Evolutionary conservation across 1,140 invertebrate species (phyloP), one percentile per base, ranked within the genome.

Genomic region (Neomicropteryx cornuta): DNA sequence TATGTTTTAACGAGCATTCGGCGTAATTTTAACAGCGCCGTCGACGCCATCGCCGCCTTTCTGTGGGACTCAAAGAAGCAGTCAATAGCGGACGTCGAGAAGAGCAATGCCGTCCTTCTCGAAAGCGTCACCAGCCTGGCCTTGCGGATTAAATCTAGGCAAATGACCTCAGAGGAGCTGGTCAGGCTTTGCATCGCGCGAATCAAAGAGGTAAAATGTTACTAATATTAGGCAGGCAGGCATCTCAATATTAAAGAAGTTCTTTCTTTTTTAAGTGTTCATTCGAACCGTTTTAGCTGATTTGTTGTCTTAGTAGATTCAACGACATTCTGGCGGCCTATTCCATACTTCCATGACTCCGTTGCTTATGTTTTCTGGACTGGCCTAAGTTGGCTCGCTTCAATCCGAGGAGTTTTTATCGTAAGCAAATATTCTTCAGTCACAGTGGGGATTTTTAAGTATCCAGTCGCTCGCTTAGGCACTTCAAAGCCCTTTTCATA

Each of bases 121-220:
- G 68, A 81, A 45, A 85, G 82, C 52, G 80, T 78, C 5, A 55
- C 66, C 2, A 54, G 68, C 20, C 49, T 86, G 38, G 79, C 81
- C 5, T 55, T 62, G 42, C 74, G 74, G 60, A 85, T 87, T 27
- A 73, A 72, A 47, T 61, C 72, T 16, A 68, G 68, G 37, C 56
- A 79, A 50, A 33, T 83, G 13, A 76, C 70, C 28, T 74, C 75
- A 10, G 81, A 80, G 55, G 71, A 79, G 45, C 73, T 92, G 10
- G 81, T 92, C 0, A 68, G 63, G 45, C 68, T 77, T 4, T 85
- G 79, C 49, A 83, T 89, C 38, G 73, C 81, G 20, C 68, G 89
- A 47, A 89, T 90, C 31, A 76, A 81, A 51, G 71, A 80, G 60
- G 79, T 91, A 42, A 55, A 56, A 31, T 14, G 5, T 17, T 28